Evolutionary conservation across 1,140 invertebrate genomes (phyloP).

Genomic region (Papilio dardanus): DNA sequence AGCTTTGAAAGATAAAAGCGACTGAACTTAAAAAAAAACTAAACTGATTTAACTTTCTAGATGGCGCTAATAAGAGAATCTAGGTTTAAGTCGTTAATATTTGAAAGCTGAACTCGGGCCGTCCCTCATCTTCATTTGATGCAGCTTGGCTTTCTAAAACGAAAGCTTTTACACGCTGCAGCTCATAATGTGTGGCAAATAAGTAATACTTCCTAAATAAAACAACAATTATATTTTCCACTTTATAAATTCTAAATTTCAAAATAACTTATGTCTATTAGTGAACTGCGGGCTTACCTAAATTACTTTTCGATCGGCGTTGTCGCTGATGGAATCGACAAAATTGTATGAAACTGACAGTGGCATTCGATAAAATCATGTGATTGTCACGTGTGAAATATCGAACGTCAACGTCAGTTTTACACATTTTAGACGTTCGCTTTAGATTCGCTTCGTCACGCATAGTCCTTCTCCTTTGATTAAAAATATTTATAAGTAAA

Average conservation of each 20-base stretch:
- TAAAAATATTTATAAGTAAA: neutral
- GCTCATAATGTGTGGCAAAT: neutral
- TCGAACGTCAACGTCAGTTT: too few species aligned
- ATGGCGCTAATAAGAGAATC: neutral
- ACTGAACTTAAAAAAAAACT: neutral
- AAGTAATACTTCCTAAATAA: neutral
- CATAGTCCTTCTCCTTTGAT: too few species aligned
- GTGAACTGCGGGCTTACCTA: too few species aligned
- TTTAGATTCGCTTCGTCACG: too few species aligned
- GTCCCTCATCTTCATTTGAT: conserved; percentile 20
- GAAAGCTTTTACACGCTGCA: conserved; percentile 11
- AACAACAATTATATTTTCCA: neutral
- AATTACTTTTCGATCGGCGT: too few species aligned
- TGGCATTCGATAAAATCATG: too few species aligned
- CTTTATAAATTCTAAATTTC: neutral
- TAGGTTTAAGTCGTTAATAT: conserved; percentile 27
- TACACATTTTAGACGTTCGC: too few species aligned
- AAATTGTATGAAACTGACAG: too few species aligned
- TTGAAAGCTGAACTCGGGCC: conserved; percentile 21
- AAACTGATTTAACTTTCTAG: neutral
- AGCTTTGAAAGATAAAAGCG: conserved; percentile 12
- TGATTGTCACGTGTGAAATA: too few species aligned
- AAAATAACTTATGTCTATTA: too few species aligned
- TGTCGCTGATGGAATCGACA: too few species aligned
- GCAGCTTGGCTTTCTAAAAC: conserved; percentile 6